Evolutionary conservation across 1,140 invertebrate species (phyloP).

Genomic region (Ptiloglossa arizonensis): DNA sequence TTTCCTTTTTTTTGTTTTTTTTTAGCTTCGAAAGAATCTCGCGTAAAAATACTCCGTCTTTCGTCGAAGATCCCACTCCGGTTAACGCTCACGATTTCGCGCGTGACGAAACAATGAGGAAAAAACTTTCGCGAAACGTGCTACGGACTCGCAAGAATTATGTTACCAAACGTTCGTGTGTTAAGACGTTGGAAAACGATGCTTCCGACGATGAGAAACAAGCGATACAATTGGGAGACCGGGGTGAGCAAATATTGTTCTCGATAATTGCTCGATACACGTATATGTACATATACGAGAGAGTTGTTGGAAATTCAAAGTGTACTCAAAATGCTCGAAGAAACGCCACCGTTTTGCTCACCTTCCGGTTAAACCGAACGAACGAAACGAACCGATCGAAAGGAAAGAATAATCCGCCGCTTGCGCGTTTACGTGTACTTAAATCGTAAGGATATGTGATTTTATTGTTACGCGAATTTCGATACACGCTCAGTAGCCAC

Average conservation of each 20-base stretch:
- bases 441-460: slow-evolving; percentile 61
- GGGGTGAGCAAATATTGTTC: slow-evolving; percentile 18
- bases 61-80: background rate
- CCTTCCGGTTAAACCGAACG: background rate
- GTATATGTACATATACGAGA: no score
- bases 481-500: slow-evolving; percentile 30
- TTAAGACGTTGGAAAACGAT: background rate
- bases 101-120: background rate
- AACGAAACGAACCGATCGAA: background rate
- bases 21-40: background rate
- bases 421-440: slow-evolving; percentile 46
- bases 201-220: background rate
- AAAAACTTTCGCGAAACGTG: background rate
- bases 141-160: background rate
- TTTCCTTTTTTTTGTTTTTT: background rate
- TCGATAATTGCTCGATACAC: no score
- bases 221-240: background rate
- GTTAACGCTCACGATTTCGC: background rate
- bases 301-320: no score
- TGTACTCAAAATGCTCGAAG: no score
- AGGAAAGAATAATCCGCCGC: slow-evolving; percentile 22
- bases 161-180: slow-evolving; percentile 9
- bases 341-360: no score
- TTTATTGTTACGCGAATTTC: slow-evolving; percentile 57
- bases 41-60: background rate